These are phyloP conservation scores for Palythoa heliodiscus DNA, from an alignment of 92 coral and sea anemone genomes.

Conservation along the genomic window DNA sequence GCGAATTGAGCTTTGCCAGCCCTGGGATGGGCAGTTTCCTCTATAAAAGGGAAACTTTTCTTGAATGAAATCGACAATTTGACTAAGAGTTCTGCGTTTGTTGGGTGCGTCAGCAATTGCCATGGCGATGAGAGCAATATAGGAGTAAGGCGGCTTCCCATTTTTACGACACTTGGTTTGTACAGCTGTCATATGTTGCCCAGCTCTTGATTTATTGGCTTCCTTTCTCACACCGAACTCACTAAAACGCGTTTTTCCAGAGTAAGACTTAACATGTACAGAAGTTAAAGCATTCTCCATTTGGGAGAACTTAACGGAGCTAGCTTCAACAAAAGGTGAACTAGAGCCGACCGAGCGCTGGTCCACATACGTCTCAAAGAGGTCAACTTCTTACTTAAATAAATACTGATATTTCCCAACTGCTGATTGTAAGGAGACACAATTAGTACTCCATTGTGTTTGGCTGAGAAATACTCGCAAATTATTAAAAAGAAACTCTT, in stretches of 20 bases:
- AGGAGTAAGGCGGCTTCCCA: constrained; percentile 91
- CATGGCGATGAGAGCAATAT: constrained; percentile 89
- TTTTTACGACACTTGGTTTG: constrained; percentile 44
- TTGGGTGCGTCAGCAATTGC: constrained; percentile 78
- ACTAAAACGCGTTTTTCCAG: neutral
- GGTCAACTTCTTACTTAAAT: too few species aligned
- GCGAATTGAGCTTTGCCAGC: constrained; percentile 94
- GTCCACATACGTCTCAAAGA: too few species aligned
- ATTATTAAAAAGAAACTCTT: too few species aligned
- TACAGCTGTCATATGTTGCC: neutral
- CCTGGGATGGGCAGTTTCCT: constrained; percentile 69
- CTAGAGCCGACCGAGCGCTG: too few species aligned
- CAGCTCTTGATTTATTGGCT: neutral
- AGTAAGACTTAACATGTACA: neutral
- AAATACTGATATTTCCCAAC: too few species aligned
- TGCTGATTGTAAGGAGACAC: too few species aligned
- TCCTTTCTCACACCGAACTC: neutral
- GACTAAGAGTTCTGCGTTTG: constrained; percentile 75
- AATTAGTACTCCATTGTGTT: too few species aligned
- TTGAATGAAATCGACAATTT: constrained; percentile 76
- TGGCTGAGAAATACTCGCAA: too few species aligned
- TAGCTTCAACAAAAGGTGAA: too few species aligned
- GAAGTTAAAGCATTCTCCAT: constrained; percentile 1
- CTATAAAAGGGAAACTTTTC: constrained; percentile 73
- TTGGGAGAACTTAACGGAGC: neutral